phyloP scores from a whole-genome alignment of 2,113 vertebrate genomes.

The Xyrauchen texanus region DNA sequence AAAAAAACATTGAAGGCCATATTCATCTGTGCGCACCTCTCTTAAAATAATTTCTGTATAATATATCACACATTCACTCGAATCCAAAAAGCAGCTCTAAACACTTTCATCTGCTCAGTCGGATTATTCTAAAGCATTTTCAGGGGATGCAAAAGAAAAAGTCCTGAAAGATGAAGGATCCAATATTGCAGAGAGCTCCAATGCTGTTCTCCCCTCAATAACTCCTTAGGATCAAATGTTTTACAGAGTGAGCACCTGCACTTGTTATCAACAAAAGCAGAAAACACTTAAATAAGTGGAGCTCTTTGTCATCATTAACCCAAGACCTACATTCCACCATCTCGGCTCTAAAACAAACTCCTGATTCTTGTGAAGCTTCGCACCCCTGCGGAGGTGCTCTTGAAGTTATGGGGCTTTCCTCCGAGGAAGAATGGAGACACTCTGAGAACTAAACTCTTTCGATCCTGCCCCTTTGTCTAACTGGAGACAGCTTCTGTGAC shows the following conservation, averaged over 20 bases:
- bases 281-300: conserved; percentile 44
- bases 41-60: conserved; percentile 28
- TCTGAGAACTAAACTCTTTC: conserved; percentile 54
- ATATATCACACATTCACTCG: conserved; percentile 9
- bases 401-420: conserved; percentile 52
- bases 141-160: not conserved
- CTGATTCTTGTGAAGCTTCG: conserved; percentile 27
- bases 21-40: conserved; percentile 22
- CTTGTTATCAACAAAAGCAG: conserved; percentile 15
- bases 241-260: conserved; percentile 19
- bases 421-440: conserved; percentile 54
- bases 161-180: conserved; percentile 4
- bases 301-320: conserved; percentile 49
- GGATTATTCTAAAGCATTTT: conserved; percentile 13
- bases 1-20: conserved; percentile 10
- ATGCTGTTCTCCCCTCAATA: conserved; percentile 8
- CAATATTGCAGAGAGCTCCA: not conserved
- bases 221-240: conserved; percentile 22
- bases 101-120: conserved; percentile 25
- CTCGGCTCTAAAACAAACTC: conserved; percentile 57
- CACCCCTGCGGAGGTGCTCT: conserved; percentile 42
- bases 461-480: conserved; percentile 54
- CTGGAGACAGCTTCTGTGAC: conserved; percentile 64
- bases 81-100: conserved; percentile 11
- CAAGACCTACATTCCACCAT: conserved; percentile 47